phyloP scores from a whole-genome alignment of 2,113 vertebrate species.

The Trogon melanurus region DNA sequence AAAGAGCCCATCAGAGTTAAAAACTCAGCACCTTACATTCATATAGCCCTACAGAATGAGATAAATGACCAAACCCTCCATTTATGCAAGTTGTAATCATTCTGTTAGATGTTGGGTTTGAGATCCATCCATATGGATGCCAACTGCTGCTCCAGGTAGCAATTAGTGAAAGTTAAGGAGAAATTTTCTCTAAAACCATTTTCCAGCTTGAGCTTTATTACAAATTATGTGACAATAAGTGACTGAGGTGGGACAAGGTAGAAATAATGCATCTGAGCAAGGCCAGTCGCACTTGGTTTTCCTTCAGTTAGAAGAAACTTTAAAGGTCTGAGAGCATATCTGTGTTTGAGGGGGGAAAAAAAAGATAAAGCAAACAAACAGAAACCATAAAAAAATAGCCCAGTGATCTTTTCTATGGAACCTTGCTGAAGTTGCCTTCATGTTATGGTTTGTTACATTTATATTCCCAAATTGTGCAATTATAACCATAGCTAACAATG shows the following conservation, averaged over 20 bases:
- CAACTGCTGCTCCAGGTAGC: conserved; percentile 14
- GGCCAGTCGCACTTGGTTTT: neutral
- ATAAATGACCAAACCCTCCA: neutral
- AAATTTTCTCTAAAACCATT: neutral
- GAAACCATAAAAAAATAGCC: accelerated
- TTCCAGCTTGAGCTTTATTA: conserved; percentile 11
- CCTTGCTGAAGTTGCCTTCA: neutral
- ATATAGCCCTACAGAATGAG: neutral
- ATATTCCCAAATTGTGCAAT: neutral
- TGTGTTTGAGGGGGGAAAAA: neutral
- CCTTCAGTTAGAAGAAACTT: neutral
- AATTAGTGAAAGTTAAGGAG: neutral
- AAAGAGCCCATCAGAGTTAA: neutral
- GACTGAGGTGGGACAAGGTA: neutral
- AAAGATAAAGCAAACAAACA: too few species aligned
- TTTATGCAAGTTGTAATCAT: neutral
- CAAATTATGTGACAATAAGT: neutral
- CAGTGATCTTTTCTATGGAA: neutral
- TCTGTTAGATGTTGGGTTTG: neutral
- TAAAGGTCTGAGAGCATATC: neutral
- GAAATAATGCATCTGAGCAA: neutral
- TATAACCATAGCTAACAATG: neutral
- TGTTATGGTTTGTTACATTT: neutral
- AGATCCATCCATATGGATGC: neutral
- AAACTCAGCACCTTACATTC: neutral